Evolutionary conservation across 2,797 vertebrate genomes (phyloP).

Genomic region (Phalloptychus januarius): DNA sequence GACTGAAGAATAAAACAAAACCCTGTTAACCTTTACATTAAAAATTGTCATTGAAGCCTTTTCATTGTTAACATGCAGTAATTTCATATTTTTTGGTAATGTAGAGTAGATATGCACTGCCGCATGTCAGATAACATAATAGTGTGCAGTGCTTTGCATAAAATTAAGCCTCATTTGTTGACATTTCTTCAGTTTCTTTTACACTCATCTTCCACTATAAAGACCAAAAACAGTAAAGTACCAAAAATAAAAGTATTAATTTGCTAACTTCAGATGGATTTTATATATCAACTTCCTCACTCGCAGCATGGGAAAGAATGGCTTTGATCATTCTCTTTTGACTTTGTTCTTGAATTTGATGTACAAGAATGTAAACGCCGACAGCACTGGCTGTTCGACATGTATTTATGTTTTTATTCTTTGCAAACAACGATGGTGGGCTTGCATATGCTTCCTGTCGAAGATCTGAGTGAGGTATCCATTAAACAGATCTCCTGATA

Average conservation of each 20-base stretch:
- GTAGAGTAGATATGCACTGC: neutral
- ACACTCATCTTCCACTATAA: neutral
- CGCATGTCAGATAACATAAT: neutral
- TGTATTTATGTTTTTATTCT: slow-evolving; percentile 6
- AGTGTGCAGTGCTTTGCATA: neutral
- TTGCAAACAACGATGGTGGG: slow-evolving; percentile 8
- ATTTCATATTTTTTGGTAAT: neutral
- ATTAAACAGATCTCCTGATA: neutral
- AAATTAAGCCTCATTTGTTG: neutral
- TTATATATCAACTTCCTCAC: neutral
- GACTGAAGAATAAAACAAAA: neutral
- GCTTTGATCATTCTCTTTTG: slow-evolving; percentile 3
- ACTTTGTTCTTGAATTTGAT: slow-evolving; percentile 9
- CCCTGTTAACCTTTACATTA: neutral
- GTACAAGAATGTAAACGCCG: slow-evolving; percentile 7
- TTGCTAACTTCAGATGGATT: neutral
- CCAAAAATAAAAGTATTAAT: neutral
- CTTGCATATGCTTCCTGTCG: neutral
- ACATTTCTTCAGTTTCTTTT: neutral
- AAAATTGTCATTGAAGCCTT: neutral
- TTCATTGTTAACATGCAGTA: neutral
- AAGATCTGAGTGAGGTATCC: neutral
- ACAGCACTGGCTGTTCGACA: slow-evolving; percentile 2
- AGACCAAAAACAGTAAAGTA: neutral
- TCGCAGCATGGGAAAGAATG: neutral